Evolutionary conservation across 2,888 invertebrate genomes (phyloP).

Genomic region (Calliphora vomitoria): DNA sequence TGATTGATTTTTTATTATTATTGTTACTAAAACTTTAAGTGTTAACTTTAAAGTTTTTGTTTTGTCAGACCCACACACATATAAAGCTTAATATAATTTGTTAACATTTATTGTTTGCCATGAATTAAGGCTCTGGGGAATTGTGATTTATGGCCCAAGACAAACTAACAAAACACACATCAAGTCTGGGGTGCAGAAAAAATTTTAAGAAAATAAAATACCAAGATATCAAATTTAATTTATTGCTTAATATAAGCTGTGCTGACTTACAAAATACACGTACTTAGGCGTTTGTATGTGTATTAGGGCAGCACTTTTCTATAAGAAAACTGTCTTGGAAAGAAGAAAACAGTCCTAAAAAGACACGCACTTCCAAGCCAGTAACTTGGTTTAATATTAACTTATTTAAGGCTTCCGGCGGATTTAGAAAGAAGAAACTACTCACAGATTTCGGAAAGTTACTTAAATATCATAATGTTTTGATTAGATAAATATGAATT

Average conservation of each 20-base stretch:
- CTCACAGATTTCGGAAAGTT: no score
- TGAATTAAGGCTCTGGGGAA: conserved; percentile 70
- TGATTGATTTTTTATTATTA: background rate
- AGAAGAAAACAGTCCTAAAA: no score
- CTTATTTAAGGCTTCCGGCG: no score
- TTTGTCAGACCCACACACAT: background rate
- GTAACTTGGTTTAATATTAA: no score
- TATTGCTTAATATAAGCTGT: conserved; percentile 76
- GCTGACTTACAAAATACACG: conserved; percentile 56
- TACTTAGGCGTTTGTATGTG: background rate
- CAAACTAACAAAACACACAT: conserved; percentile 38
- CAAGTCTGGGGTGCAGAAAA: background rate
- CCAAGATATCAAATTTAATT: conserved; percentile 80
- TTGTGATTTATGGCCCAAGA: conserved; percentile 79
- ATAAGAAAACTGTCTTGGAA: no score
- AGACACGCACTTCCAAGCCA: no score
- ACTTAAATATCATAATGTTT: no score
- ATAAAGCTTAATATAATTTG: conserved; percentile 62
- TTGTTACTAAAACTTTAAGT: conserved; percentile 32
- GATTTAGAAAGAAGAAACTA: no score
- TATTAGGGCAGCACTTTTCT: background rate
- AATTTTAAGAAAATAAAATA: background rate
- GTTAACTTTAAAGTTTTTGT: conserved; percentile 39
- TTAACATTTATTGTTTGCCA: conserved; percentile 67
- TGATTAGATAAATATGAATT: no score